Percentiles rank a stretch among this genome's conserved stretches.
These are phyloP conservation scores for Brachionus sp. DNA, from an alignment of 1,140 invertebrate species.

Conservation along the genomic window DNA sequence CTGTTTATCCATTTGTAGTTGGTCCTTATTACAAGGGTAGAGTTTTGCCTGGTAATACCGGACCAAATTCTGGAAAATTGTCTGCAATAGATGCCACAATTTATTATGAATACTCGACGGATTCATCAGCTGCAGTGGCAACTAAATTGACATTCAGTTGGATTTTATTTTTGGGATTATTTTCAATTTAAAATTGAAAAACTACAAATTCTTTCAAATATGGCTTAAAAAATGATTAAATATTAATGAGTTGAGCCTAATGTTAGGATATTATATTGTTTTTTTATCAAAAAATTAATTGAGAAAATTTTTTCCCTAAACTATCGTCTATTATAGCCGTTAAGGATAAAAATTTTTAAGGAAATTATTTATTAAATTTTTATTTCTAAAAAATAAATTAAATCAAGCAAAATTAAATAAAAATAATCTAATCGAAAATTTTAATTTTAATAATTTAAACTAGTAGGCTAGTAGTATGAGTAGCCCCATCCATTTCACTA, in stretches of 20 bases:
- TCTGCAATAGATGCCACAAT: neutral
- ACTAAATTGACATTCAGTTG: neutral
- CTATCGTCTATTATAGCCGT: too few species aligned
- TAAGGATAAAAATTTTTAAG: too few species aligned
- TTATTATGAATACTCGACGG: neutral
- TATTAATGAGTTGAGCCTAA: too few species aligned
- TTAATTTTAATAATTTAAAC: neutral
- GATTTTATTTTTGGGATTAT: neutral
- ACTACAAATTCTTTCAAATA: too few species aligned
- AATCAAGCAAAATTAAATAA: neutral
- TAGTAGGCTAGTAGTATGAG: constrained; percentile 52
- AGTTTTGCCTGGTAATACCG: neutral
- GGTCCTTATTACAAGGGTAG: neutral
- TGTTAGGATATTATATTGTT: too few species aligned
- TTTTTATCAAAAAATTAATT: too few species aligned
- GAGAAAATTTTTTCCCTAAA: too few species aligned
- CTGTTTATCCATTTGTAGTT: constrained; percentile 16
- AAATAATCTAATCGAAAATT: neutral
- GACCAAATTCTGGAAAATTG: neutral
- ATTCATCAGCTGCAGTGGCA: neutral
- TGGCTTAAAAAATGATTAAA: too few species aligned
- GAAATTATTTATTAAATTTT: neutral
- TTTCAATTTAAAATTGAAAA: too few species aligned
- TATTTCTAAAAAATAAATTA: neutral
- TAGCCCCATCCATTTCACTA: constrained; percentile 55